A percentile compares a stretch with the other conserved stretches of the same genome.
These are phyloP conservation scores for Eumerus sabulonum DNA, from an alignment of 2,888 invertebrate genomes.

Conservation along the genomic window DNA sequence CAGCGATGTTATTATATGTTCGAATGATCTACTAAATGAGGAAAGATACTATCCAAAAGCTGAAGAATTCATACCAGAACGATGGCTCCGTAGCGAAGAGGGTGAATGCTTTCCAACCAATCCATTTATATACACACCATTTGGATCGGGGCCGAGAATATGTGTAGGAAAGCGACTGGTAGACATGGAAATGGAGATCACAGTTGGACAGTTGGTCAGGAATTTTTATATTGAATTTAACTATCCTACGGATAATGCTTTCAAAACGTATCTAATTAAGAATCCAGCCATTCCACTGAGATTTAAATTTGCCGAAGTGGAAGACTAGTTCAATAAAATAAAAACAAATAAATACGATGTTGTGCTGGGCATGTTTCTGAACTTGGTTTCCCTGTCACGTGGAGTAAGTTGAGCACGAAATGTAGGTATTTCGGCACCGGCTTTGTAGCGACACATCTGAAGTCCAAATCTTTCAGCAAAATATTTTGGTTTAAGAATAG, in stretches of 20 bases:
- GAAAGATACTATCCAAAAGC: slow-evolving; percentile 83
- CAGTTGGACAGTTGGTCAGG: slow-evolving; percentile 70
- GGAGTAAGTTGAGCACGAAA: too few relatives aligned
- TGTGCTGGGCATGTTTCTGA: not conserved
- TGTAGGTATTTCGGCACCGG: too few relatives aligned
- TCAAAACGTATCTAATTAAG: slow-evolving; percentile 71
- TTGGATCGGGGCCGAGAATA: slow-evolving; percentile 84
- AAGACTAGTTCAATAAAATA: slow-evolving; percentile 9
- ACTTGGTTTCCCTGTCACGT: too few relatives aligned
- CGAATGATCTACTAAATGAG: slow-evolving; percentile 82
- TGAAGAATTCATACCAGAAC: slow-evolving; percentile 84
- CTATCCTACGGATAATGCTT: slow-evolving; percentile 70
- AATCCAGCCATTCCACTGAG: slow-evolving; percentile 74
- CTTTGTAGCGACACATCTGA: not conserved
- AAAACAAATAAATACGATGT: not conserved
- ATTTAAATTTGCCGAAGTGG: slow-evolving; percentile 72
- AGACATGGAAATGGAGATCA: slow-evolving; percentile 83
- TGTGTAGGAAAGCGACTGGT: slow-evolving; percentile 86
- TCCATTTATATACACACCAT: slow-evolving; percentile 79
- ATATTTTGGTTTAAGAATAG: too few relatives aligned
- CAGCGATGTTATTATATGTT: slow-evolving; percentile 85
- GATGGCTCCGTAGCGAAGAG: slow-evolving; percentile 82
- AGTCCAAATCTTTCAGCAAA: too few relatives aligned
- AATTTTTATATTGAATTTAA: slow-evolving; percentile 73
- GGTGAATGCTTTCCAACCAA: not conserved